Percentiles rank a stretch among this genome's conserved stretches.
Conservation (phyloP, 2,113 vertebrate genomes). For the Podilymbus podiceps region DNA sequence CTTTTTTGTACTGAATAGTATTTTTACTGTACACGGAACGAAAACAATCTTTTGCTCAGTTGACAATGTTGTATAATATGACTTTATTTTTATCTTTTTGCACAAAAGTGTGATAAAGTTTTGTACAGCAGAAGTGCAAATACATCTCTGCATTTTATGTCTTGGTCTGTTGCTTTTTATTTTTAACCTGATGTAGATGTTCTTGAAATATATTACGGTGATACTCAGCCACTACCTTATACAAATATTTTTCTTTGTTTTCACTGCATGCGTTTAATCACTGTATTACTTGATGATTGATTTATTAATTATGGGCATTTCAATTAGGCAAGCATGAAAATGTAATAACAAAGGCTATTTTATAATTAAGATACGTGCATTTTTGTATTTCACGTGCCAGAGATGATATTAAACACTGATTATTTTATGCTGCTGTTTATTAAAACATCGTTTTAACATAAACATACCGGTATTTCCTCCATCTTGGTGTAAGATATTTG, state of each 20-base stretch:
- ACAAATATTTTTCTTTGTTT: conserved; percentile 65
- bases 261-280: conserved; percentile 79
- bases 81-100: conserved; percentile 84
- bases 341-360: conserved; percentile 75
- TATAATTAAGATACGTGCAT: conserved; percentile 67
- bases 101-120: conserved; percentile 84
- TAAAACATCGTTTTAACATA: conserved; percentile 71
- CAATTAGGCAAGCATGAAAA: conserved; percentile 73
- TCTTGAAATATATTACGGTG: conserved; percentile 66
- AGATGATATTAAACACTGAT: conserved; percentile 82
- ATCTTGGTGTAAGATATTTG: not conserved
- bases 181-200: conserved; percentile 69
- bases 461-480: conserved; percentile 21
- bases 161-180: conserved; percentile 74
- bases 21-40: conserved; percentile 79
- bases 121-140: conserved; percentile 94
- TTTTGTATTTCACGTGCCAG: conserved; percentile 78
- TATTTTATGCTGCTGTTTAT: conserved; percentile 80
- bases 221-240: conserved; percentile 62
- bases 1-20: conserved; percentile 77
- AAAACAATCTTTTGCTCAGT: conserved; percentile 52
- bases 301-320: conserved; percentile 76
- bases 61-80: conserved; percentile 71
- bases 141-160: conserved; percentile 84
- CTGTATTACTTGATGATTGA: conserved; percentile 77